A percentile compares a stretch with the other conserved stretches of the same genome.
Evolutionary conservation across 2,113 vertebrate species (phyloP).

Genomic region (Oostethus manadensis): DNA sequence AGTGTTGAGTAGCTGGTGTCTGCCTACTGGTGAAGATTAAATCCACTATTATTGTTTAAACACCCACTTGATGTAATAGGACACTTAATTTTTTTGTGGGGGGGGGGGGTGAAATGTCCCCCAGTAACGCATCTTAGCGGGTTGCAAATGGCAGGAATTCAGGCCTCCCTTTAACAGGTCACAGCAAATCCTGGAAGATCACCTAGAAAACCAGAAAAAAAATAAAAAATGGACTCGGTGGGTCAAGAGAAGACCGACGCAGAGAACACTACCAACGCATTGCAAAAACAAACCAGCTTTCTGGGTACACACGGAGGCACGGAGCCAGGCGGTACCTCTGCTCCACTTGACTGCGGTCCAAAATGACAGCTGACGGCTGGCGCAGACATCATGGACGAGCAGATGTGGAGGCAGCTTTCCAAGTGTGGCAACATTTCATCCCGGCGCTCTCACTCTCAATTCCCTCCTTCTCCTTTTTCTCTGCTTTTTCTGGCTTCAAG

Average conservation of each 20-base stretch:
- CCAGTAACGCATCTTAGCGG: constrained; percentile 67
- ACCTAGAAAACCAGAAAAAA: background rate
- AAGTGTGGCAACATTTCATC: constrained; percentile 63
- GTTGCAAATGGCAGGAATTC: constrained; percentile 54
- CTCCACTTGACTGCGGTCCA: constrained; percentile 75
- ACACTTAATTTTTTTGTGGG: constrained; percentile 70
- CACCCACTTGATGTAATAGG: constrained; percentile 65
- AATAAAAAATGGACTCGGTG: background rate
- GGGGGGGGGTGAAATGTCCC: constrained; percentile 64
- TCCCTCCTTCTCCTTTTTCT: constrained; percentile 9
- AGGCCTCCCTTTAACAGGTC: background rate
- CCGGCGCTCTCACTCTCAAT: constrained; percentile 41
- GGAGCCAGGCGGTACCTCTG: constrained; percentile 63
- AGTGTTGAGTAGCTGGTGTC: constrained; percentile 67
- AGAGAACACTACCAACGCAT: constrained; percentile 17
- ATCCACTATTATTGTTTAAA: constrained; percentile 68
- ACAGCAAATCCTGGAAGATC: constrained; percentile 19
- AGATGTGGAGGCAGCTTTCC: constrained; percentile 78
- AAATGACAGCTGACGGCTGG: constrained; percentile 76
- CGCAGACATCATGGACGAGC: constrained; percentile 69
- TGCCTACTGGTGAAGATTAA: constrained; percentile 65
- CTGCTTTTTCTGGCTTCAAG: constrained; percentile 1
- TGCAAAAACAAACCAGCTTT: constrained; percentile 45
- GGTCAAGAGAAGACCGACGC: constrained; percentile 12
- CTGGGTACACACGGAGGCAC: constrained; percentile 48